Evolutionary conservation across 2,888 invertebrate genomes (phyloP), one percentile per base, ranked within the genome.

Genomic region (Phytoseiulus persimilis): DNA sequence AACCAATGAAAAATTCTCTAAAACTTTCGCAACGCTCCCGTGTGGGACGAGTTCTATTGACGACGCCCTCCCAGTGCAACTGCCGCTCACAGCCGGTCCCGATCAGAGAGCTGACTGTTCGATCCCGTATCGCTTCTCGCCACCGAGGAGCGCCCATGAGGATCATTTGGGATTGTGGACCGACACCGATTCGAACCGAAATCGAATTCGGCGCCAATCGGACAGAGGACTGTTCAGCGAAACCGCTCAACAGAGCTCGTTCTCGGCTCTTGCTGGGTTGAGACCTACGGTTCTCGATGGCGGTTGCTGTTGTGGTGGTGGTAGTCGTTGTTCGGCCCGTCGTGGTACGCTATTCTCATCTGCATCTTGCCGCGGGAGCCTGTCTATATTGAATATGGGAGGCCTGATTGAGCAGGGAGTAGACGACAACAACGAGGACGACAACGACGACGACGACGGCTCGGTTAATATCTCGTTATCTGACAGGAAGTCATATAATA

Each of bases 381-480:
- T 28, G 65, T 65, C 65, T 65, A 65, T 65, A 65, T 65, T 65
- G 65, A 65, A 65, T 65, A 65, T 65, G 65, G 65, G 18, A 65
- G 28, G 65, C 65, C 65, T 65, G 65, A 65, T 65, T 65, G 65
- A 65, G 65, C 65, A 65, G 65, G 65, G 28, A 28, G 65, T 23
- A 65, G 65, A 65, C 65, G 65, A 65, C 65, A 28, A 65, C 65
- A 65, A 65, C 65, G 28, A 65, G 23, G 18, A 65, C 65, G 87
- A 3, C 31, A 32, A 84, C 28, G n/a, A 84, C 31, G 84, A 84
- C 32, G 84, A 45, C 32, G 32, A 39, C 87, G n/a, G 28, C 39
- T 45, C 87, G 87, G 87, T 87, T 87, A 87, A 87, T 87, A 87
- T 87, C 87, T 87, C 87, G 87, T 87, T 87, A 87, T 87, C 87